These are phyloP conservation scores for Serinus canaria DNA, from an alignment of 2,113 vertebrate genomes.

Conservation along the genomic window DNA sequence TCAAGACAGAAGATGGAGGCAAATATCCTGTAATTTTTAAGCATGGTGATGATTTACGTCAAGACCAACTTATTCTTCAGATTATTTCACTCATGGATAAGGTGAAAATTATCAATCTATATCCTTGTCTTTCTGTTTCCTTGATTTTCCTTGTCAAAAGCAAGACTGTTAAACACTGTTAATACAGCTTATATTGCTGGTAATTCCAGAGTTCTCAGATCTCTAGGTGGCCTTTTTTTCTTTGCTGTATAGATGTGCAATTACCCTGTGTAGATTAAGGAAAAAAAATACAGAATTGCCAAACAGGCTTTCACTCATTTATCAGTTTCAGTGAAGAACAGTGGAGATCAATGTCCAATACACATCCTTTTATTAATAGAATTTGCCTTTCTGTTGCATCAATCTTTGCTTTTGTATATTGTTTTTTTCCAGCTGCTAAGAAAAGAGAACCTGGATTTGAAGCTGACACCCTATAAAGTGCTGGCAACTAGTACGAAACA, in stretches of 20 bases:
- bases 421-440: slow-evolving; percentile 80
- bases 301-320: not conserved
- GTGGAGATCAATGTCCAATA: not conserved
- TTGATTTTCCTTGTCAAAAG: not conserved
- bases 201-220: not conserved
- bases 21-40: slow-evolving; percentile 98
- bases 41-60: slow-evolving; percentile 94
- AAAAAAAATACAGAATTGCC: too few relatives aligned
- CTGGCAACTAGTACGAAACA: slow-evolving; percentile 98
- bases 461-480: slow-evolving; percentile 96
- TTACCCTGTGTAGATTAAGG: not conserved
- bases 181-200: not conserved
- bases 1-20: slow-evolving; percentile 91
- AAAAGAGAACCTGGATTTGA: slow-evolving; percentile 97
- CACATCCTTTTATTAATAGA: not conserved
- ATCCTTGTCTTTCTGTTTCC: not conserved
- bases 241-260: not conserved
- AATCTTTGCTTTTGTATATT: not conserved
- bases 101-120: slow-evolving; percentile 60
- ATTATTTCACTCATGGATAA: slow-evolving; percentile 99
- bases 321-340: not conserved
- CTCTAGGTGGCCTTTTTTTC: not conserved
- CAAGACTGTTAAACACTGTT: not conserved
- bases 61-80: slow-evolving; percentile 98
- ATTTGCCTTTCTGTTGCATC: not conserved